phyloP scores from a whole-genome alignment of 2,797 vertebrate species.

The Silurus aristotelis region DNA sequence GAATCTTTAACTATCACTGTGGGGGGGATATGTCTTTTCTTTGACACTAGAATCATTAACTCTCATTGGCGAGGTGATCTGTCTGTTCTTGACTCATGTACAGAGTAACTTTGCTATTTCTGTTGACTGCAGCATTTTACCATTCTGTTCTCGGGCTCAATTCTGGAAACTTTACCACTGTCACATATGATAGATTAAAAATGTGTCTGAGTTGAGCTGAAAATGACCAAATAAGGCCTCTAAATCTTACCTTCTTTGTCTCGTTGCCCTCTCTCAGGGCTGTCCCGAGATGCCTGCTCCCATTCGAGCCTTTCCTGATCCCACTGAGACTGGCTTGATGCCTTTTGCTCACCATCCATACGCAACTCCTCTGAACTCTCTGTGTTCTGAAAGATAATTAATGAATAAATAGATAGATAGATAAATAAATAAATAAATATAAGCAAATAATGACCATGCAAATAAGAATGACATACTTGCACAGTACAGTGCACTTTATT shows the following conservation, averaged over 20 bases:
- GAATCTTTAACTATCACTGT: background rate
- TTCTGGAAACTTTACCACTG: slow-evolving; percentile 32
- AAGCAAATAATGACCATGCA: no score
- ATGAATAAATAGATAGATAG: background rate
- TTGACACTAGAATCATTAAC: background rate
- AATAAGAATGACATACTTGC: no score
- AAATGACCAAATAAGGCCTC: slow-evolving; percentile 58
- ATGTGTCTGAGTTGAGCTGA: slow-evolving; percentile 35
- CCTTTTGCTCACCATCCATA: slow-evolving; percentile 65
- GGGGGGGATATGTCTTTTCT: background rate
- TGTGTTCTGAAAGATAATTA: slow-evolving; percentile 60
- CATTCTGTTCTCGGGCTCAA: slow-evolving; percentile 15
- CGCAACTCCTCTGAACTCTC: slow-evolving; percentile 69
- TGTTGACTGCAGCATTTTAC: slow-evolving; percentile 31
- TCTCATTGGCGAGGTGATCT: background rate
- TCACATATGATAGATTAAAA: slow-evolving; percentile 40
- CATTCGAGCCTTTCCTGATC: slow-evolving; percentile 66
- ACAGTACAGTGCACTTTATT: no score
- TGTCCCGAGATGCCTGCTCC: slow-evolving; percentile 64
- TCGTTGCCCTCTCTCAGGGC: slow-evolving; percentile 56
- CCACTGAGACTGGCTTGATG: slow-evolving; percentile 63
- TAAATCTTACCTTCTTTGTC: slow-evolving; percentile 75
- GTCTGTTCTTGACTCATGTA: slow-evolving; percentile 25
- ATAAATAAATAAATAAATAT: no score
- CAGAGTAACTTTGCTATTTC: slow-evolving; percentile 26